Base-by-base conservation (phyloP, 2,113 vertebrate species). In the Mesoclemmys tuberculata region DNA sequence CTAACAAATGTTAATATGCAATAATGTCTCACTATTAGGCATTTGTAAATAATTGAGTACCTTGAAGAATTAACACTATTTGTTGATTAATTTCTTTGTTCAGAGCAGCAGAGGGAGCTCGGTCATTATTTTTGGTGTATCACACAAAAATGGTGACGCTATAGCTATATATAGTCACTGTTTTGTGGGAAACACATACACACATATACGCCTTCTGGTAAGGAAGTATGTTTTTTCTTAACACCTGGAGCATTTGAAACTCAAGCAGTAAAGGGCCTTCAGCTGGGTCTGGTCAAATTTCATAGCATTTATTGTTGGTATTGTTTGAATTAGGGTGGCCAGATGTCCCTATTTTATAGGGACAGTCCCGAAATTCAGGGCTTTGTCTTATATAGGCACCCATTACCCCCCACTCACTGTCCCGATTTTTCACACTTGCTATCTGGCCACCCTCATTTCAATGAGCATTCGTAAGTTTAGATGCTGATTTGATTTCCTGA, bases 21-120 rank as follows among this genome's bases (percentile, higher is more conserved):
- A 77, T 81, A 88, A 46, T 88, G n/a, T 46, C 83, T 74, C 49
- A 44, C 90, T 48, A 38, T 44, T 83, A 93, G 91, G 89, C 7
- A 38, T 92, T 52, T 71, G 2, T 82, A 90, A 94, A 78, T 16
- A 2, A 84, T 86, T 89, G 90, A 54, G 29, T 93, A 6, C 10
- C n/a, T 80, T 88, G 41, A 80, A 80, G n/a, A 80, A 86, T 10
- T 82, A 96, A 92, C 85, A 95, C 96, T 97, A 95, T 97, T 96
- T 4, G 89, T 94, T 96, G 96, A 97, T 96, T 88, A 89, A 93
- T 84, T 96, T 96, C 93, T 96, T 90, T 77, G 29, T 46, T 93
- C 84, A 96, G 96, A 97, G 97, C 98, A 91, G 97, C 85, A 98
- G 98, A 98, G 97, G 98, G 98, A 96, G 98, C 98, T 97, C 97